Evolutionary conservation across 2,797 vertebrate species (phyloP).

Genomic region (Margarornis squamiger): DNA sequence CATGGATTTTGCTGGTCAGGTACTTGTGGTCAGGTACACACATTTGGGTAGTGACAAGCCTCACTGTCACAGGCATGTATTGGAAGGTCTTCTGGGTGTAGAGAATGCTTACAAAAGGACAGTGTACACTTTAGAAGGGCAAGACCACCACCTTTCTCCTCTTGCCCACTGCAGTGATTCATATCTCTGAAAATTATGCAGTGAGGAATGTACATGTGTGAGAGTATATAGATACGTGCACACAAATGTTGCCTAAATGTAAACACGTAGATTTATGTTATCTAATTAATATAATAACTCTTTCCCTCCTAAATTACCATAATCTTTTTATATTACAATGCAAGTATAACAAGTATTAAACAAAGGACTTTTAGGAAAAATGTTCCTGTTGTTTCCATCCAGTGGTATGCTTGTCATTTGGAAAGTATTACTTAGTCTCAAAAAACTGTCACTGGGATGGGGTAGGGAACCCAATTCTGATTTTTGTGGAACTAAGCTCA

Average conservation of each 20-base stretch:
- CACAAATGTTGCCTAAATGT: neutral
- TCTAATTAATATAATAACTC: neutral
- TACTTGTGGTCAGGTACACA: neutral
- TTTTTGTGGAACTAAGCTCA: neutral
- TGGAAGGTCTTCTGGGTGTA: neutral
- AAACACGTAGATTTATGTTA: neutral
- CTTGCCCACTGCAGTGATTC: neutral
- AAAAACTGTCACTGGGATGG: neutral
- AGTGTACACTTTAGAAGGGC: neutral
- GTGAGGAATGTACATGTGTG: rapidly evolving
- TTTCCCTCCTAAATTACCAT: neutral
- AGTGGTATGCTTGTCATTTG: neutral
- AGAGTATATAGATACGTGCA: too few relatives aligned
- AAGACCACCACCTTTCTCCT: neutral
- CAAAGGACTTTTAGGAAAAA: neutral
- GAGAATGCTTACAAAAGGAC: neutral
- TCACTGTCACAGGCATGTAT: neutral
- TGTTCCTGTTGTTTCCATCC: neutral
- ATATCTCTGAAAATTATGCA: neutral
- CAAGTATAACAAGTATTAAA: neutral
- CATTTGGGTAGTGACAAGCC: neutral
- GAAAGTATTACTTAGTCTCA: neutral
- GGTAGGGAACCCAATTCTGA: neutral
- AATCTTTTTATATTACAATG: neutral
- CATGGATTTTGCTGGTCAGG: neutral